Evolutionary conservation across 2,888 invertebrate genomes (phyloP).

Genomic region (Oscheius myriophilus): DNA sequence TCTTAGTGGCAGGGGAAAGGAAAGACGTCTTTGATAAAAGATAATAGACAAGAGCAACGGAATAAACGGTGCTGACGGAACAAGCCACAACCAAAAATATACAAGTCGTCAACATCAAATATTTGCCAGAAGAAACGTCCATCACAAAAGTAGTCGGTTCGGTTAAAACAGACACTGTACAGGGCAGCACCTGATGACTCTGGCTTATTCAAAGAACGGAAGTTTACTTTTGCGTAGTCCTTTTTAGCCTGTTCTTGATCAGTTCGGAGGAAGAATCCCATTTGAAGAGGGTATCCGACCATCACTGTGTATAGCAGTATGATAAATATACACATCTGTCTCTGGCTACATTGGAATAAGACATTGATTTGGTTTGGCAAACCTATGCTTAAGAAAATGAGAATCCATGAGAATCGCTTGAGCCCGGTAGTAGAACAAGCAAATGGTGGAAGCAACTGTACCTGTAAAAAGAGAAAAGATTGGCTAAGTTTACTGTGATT

Average conservation of each 20-base stretch:
- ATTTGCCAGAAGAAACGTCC: slow-evolving; percentile 7
- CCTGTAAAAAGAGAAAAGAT: no score
- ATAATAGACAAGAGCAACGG: neutral
- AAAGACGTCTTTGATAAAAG: neutral
- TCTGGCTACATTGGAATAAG: no score
- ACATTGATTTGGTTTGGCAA: no score
- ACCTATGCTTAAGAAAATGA: slow-evolving; percentile 13
- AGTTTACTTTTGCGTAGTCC: no score
- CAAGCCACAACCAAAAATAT: neutral
- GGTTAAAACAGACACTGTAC: neutral
- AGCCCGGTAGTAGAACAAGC: slow-evolving; percentile 16
- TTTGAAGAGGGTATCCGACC: no score
- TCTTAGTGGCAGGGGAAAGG: neutral
- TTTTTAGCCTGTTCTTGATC: no score
- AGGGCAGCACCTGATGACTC: neutral
- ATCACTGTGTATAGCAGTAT: no score
- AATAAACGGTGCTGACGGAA: neutral
- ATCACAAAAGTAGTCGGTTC: slow-evolving; percentile 1
- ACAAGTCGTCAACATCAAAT: neutral
- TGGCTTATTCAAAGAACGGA: no score
- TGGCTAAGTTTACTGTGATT: no score
- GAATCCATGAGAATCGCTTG: slow-evolving; percentile 6
- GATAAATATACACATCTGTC: no score
- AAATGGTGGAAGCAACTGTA: slow-evolving; percentile 1
- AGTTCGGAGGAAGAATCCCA: no score